Base-by-base conservation (phyloP, 2,888 invertebrate genomes). In the Catocala sponsa region DNA sequence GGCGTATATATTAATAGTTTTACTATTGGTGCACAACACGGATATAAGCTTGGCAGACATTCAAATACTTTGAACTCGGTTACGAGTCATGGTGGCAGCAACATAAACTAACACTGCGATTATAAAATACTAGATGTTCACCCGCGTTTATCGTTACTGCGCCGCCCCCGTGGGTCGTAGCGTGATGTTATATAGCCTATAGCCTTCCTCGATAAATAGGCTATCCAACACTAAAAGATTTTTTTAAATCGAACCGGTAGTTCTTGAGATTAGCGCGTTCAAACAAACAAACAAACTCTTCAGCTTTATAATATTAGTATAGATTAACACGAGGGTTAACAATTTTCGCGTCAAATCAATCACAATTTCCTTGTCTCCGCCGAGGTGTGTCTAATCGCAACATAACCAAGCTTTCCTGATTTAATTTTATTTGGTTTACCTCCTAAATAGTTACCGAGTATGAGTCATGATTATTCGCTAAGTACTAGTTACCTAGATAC, bases 381-480 rank as follows among this genome's bases (percentile, higher is more conserved):
- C 7, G 6, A n/a, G 9, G 48, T 59, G 47, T 47, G 53, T 57
- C 50, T n/a, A 66, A 66, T 71, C 49, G 47, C 58, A 55, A 48
- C 41, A 63, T 46, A 67, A 59, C 50, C 55, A 57, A 55, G 44
- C 35, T 54, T 67, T 61, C 63, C 60, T 58, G 51, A 55, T 55
- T 0, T 38, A 59, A 69, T 69, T 65, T 63, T 68, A 67, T 63
- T 60, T 65, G 75, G 68, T 78, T 74, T 72, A 74, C 71, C 65
- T 70, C 53, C 60, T 52, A 59, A 32, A 65, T 63, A 38, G 47
- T 12, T 44, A 44, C 54, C 65, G 55, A 13, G 25, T 41, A 47
- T 48, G 47, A 62, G 68, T 67, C 66, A 63, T 73, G 62, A 71
- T 69, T 75, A 69, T 72, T 74, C 72, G 58, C 49, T 66, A 50